Base-by-base conservation (phyloP, 2,888 invertebrate species). In the Cephus rjabovi region DNA sequence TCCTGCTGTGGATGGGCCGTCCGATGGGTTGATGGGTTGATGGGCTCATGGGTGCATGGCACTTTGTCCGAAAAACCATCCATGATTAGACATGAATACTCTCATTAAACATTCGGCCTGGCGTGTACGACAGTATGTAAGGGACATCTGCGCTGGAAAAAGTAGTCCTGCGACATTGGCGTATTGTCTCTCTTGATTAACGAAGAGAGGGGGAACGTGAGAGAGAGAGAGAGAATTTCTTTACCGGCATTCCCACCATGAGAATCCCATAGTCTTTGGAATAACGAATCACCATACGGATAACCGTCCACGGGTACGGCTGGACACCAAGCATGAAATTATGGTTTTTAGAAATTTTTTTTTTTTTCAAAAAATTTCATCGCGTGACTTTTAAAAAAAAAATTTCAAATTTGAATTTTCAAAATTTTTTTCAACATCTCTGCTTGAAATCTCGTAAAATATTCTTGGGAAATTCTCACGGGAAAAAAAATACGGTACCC, bases 31-130 rank as follows among this genome's bases (percentile, higher is more conserved):
- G 40, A 40, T 23, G 40, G 37, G 37, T 40, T 56, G 56, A 56
- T 56, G 56, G 56, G 56, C 56, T 56, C 23, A 23, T 15, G 56
- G 56, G 23, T 56, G 56, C 30, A 76, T 33, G 40, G 76, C 73
- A 35, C 73, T 73, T 37, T 37, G 40, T 35, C 73, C 35, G 70
- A 76, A 76, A 76, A 74, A 77, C n/a, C 69, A 33, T 75, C 69
- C 77, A 75, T 71, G 77, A 77, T 77, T 77, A 69, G 77, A 77
- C 77, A 75, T 75, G 77, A 77, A 75, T 77, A 75, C 75, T 69
- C 75, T 77, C 77, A 70, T 77, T 75, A 76, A 77, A 75, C 74
- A 77, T 77, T 77, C 35, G 69, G 69, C 69, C 69, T 56, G 71
- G 74, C 74, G 74, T 74, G 74, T 75, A 74, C 75, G 75, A 76